A percentile compares a stretch with the other conserved stretches of the same genome.
These are phyloP conservation scores for Temnothorax unifasciatus DNA, from an alignment of 2,888 invertebrate genomes.

Conservation along the genomic window DNA sequence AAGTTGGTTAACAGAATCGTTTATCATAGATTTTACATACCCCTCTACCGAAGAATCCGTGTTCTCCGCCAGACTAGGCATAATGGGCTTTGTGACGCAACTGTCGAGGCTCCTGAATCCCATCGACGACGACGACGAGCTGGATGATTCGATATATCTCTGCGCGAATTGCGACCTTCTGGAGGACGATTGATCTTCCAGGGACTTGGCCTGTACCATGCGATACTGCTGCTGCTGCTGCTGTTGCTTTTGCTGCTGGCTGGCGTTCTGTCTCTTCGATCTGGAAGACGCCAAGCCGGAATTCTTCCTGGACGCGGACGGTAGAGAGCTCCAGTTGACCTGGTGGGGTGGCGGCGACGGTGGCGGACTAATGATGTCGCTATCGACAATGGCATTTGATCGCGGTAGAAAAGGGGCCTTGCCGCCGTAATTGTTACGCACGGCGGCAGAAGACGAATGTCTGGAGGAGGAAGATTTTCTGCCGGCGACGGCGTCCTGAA, in stretches of 20 bases:
- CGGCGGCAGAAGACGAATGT: slow-evolving; percentile 57
- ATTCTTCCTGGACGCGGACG: slow-evolving; percentile 79
- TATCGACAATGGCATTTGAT: slow-evolving; percentile 88
- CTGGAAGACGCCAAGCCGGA: slow-evolving; percentile 75
- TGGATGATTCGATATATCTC: slow-evolving; percentile 87
- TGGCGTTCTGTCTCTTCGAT: slow-evolving; percentile 79
- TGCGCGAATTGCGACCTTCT: slow-evolving; percentile 88
- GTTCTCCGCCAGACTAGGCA: slow-evolving; percentile 87
- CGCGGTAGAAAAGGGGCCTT: slow-evolving; percentile 87
- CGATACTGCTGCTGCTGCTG: slow-evolving; percentile 80
- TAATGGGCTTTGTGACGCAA: slow-evolving; percentile 86
- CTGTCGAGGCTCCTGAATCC: slow-evolving; percentile 90
- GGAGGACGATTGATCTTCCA: slow-evolving; percentile 87
- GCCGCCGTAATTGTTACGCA: slow-evolving; percentile 84
- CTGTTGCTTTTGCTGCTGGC: slow-evolving; percentile 77
- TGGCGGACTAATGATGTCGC: slow-evolving; percentile 87
- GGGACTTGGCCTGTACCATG: slow-evolving; percentile 87
- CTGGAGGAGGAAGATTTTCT: slow-evolving; percentile 75
- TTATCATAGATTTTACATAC: slow-evolving; percentile 72
- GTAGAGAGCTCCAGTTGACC: slow-evolving; percentile 84
- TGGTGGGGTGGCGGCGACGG: slow-evolving; percentile 85
- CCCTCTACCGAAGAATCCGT: slow-evolving; percentile 88
- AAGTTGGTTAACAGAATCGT: background rate
- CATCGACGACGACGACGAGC: slow-evolving; percentile 88
- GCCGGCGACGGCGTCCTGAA: slow-evolving; percentile 87